Evolutionary conservation across 1,140 invertebrate species (phyloP).

Genomic region (Uloborus diversus): DNA sequence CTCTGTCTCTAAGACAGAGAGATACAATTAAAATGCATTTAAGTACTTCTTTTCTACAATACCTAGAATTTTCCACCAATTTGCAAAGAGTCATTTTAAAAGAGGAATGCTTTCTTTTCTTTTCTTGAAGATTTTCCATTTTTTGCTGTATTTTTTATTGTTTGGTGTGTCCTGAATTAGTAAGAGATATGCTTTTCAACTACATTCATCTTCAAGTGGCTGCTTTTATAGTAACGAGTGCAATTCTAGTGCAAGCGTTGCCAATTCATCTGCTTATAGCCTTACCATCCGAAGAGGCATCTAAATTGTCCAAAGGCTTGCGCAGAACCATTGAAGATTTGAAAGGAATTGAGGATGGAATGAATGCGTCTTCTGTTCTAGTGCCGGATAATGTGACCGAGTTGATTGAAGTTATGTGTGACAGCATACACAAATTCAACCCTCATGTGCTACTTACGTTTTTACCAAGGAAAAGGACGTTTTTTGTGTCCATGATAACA

Average conservation of each 20-base stretch:
- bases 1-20: too few species aligned
- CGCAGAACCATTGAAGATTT: conserved; percentile 29
- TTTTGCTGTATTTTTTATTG: too few species aligned
- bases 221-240: not conserved
- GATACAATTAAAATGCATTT: too few species aligned
- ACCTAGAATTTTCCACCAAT: too few species aligned
- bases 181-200: too few species aligned
- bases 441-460: conserved; percentile 26
- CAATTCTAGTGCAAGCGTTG: not conserved
- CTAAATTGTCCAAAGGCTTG: conserved; percentile 25
- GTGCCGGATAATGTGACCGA: conserved; percentile 1
- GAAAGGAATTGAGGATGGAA: conserved; percentile 10
- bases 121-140: too few species aligned
- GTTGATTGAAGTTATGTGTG: conserved; percentile 29
- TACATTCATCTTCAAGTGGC: too few species aligned
- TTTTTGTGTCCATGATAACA: conserved; percentile 30
- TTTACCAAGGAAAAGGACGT: conserved; percentile 8
- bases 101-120: too few species aligned
- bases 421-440: conserved; percentile 5
- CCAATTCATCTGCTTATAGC: conserved; percentile 39
- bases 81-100: too few species aligned
- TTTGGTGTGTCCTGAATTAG: too few species aligned
- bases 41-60: too few species aligned
- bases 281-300: conserved; percentile 18
- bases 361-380: conserved; percentile 20